A percentile compares a stretch with the other conserved stretches of the same genome.
Evolutionary conservation across 2,797 vertebrate species (phyloP).

Genomic region (Myotis daubentonii): DNA sequence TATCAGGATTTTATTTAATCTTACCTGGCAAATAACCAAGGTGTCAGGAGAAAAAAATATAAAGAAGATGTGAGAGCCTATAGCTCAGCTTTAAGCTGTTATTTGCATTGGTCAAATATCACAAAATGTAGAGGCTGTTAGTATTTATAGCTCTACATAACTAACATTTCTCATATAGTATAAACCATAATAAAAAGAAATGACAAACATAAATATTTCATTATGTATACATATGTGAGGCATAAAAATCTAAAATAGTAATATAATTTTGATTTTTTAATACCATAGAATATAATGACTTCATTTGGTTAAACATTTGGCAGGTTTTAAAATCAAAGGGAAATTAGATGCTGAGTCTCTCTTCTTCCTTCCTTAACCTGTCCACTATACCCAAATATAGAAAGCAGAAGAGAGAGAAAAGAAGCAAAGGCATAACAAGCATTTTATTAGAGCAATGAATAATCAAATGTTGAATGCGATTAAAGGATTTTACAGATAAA

Average conservation of each 20-base stretch:
- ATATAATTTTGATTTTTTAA: not conserved
- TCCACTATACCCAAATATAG: not conserved
- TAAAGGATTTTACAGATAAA: not conserved
- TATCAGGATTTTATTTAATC: not conserved
- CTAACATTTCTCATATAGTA: not conserved
- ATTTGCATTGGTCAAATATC: conserved; percentile 9
- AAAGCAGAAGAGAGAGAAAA: not conserved
- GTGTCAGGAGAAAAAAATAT: not conserved
- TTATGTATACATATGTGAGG: not conserved
- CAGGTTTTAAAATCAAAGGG: not conserved
- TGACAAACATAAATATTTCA: not conserved
- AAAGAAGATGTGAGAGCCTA: not conserved
- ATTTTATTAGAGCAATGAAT: not conserved
- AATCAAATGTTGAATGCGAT: not conserved
- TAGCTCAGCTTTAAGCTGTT: not conserved
- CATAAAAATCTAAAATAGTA: not conserved
- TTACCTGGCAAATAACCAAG: not conserved
- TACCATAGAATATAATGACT: not conserved
- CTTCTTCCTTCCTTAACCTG: not conserved
- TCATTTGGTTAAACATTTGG: conserved; percentile 6
- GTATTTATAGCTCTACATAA: not conserved
- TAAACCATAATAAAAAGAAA: not conserved
- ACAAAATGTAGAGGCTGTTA: not conserved
- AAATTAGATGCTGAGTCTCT: conserved; percentile 2
- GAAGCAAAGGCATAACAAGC: not conserved